Conservation (phyloP, 2,113 vertebrate species). For the Aspidoscelis tigris region DNA sequence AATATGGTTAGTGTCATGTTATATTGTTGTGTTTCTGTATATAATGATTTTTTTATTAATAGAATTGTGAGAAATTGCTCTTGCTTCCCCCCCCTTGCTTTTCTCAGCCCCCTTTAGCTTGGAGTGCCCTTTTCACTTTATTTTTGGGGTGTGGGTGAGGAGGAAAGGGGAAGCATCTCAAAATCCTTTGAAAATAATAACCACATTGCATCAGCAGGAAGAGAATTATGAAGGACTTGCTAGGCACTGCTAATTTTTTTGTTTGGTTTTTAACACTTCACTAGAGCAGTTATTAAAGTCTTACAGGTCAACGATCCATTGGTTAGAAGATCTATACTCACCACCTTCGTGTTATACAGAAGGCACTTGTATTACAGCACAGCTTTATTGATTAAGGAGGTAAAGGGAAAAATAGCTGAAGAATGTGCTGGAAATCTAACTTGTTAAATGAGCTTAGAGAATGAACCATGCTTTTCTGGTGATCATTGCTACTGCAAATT, state of each 20-base stretch:
- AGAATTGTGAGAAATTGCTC: slow-evolving; percentile 55
- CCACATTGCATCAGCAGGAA: slow-evolving; percentile 26
- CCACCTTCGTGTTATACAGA: neutral
- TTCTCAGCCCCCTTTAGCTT: slow-evolving; percentile 22
- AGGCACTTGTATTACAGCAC: slow-evolving; percentile 2
- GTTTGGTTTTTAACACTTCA: slow-evolving; percentile 18
- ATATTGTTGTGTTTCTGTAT: no score
- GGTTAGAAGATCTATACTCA: slow-evolving; percentile 27
- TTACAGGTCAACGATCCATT: slow-evolving; percentile 39
- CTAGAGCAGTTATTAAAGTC: slow-evolving; percentile 36
- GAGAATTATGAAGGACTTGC: slow-evolving; percentile 32
- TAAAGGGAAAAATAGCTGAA: slow-evolving; percentile 6
- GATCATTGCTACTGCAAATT: neutral
- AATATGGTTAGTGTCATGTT: no score
- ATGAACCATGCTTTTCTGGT: neutral
- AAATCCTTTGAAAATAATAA: slow-evolving; percentile 46
- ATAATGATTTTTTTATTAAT: slow-evolving; percentile 32
- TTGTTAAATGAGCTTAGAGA: neutral
- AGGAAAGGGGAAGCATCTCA: slow-evolving; percentile 35
- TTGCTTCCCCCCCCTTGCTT: neutral
- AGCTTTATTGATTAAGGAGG: slow-evolving; percentile 10
- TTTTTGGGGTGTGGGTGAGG: neutral
- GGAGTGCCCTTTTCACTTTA: slow-evolving; percentile 48
- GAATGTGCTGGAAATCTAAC: neutral
- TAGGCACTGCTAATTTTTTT: slow-evolving; percentile 41